phyloP scores from a whole-genome alignment of 2,113 vertebrate species.

The Osmerus eperlanus region DNA sequence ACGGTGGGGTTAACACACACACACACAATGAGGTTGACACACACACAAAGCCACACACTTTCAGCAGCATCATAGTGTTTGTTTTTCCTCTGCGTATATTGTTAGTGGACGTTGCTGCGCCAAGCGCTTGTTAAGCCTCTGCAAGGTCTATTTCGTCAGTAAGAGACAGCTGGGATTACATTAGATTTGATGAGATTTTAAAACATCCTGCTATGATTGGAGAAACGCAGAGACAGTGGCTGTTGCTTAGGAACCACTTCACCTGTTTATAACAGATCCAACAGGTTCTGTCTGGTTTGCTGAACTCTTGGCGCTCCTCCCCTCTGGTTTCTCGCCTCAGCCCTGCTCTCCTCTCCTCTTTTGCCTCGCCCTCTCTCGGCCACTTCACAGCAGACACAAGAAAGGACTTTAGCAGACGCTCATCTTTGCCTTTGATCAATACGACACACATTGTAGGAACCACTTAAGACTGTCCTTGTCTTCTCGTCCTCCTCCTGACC shows the following conservation, averaged over 20 bases:
- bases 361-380: background rate
- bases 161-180: background rate
- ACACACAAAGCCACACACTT: background rate
- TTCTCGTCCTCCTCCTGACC: background rate
- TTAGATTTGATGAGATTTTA: background rate
- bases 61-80: background rate
- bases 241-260: background rate
- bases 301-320: too few relatives aligned
- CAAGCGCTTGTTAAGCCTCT: too few relatives aligned
- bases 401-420: background rate
- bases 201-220: background rate
- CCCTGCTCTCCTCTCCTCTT: too few relatives aligned
- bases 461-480: slow-evolving; percentile 31
- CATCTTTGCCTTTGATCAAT: slow-evolving; percentile 30
- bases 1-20: background rate
- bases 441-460: slow-evolving; percentile 32
- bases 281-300: background rate
- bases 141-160: background rate
- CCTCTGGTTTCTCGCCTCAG: too few relatives aligned
- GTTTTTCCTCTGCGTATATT: background rate
- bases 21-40: background rate
- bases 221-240: background rate
- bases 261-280: background rate
- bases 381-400: background rate
- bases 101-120: background rate